Conservation (phyloP, 2,888 invertebrate genomes). For the Melanostoma mellinum region DNA sequence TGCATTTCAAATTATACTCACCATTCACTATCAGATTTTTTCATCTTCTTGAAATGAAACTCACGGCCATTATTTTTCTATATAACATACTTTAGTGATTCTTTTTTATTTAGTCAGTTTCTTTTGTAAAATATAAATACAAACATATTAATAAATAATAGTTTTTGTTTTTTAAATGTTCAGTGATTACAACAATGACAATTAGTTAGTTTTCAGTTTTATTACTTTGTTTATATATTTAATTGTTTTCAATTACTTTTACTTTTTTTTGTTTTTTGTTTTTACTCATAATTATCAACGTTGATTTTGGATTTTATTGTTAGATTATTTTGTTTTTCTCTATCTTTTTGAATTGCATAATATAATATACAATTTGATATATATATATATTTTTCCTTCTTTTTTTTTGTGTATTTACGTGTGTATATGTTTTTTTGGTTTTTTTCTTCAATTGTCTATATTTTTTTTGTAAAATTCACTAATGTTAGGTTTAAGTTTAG, state of each 20-base stretch:
- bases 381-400: conserved; percentile 24
- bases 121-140: conserved; percentile 72
- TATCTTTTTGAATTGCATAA: conserved; percentile 59
- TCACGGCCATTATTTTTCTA: conserved; percentile 12
- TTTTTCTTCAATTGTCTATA: conserved; percentile 36
- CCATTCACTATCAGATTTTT: neutral
- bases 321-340: conserved; percentile 9
- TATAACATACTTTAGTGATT: conserved; percentile 65
- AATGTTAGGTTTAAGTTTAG: conserved; percentile 47
- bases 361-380: conserved; percentile 66
- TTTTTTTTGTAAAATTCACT: conserved; percentile 59
- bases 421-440: conserved; percentile 53
- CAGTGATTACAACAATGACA: conserved; percentile 70
- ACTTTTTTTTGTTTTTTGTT: conserved; percentile 3
- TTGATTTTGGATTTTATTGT: conserved; percentile 37
- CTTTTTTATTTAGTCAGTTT: conserved; percentile 67
- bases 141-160: conserved; percentile 72
- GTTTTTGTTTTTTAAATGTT: conserved; percentile 50
- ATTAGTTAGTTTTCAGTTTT: conserved; percentile 53
- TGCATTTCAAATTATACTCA: too few relatives aligned
- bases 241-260: conserved; percentile 8
- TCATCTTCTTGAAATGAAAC: conserved; percentile 10
- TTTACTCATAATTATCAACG: conserved; percentile 27
- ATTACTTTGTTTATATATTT: conserved; percentile 21
- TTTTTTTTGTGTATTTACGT: conserved; percentile 40